Percentiles rank a stretch among this genome's conserved stretches.
Conservation (phyloP, 2,797 vertebrate species). For the Arrhamphus sclerolepis region DNA sequence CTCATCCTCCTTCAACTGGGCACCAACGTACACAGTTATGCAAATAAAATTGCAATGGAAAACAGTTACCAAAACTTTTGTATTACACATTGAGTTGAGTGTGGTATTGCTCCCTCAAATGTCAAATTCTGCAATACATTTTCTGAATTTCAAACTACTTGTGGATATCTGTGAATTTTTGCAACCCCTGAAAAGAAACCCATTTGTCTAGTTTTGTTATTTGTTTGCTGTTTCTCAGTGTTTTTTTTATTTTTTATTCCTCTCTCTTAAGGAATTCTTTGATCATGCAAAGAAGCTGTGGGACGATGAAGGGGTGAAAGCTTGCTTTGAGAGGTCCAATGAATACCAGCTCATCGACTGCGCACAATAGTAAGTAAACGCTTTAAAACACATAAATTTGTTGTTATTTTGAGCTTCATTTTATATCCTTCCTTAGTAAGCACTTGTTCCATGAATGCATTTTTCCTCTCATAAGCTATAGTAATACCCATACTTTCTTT, state of each 20-base stretch:
- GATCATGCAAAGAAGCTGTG: constrained; percentile 98
- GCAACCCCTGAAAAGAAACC: neutral
- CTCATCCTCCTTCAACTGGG: neutral
- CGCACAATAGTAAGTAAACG: constrained; percentile 94
- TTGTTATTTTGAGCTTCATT: neutral
- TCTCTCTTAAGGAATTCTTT: constrained; percentile 91
- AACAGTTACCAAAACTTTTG: no score
- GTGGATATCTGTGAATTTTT: neutral
- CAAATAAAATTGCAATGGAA: no score
- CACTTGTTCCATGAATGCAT: neutral
- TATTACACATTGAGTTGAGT: no score
- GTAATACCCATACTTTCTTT: constrained; percentile 19
- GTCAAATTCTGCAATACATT: no score
- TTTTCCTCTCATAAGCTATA: constrained; percentile 20
- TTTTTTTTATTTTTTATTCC: neutral
- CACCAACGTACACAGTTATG: neutral
- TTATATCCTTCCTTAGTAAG: neutral
- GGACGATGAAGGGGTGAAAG: constrained; percentile 99
- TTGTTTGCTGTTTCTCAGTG: constrained; percentile 7
- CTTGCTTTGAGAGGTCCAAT: constrained; percentile 97
- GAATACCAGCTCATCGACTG: constrained; percentile 99
- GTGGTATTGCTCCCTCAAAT: no score
- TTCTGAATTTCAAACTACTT: no score
- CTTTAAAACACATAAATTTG: constrained; percentile 2
- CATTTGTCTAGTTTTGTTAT: neutral